phyloP scores from a whole-genome alignment of 2,888 invertebrate genomes.

The Diabrotica balteata region DNA sequence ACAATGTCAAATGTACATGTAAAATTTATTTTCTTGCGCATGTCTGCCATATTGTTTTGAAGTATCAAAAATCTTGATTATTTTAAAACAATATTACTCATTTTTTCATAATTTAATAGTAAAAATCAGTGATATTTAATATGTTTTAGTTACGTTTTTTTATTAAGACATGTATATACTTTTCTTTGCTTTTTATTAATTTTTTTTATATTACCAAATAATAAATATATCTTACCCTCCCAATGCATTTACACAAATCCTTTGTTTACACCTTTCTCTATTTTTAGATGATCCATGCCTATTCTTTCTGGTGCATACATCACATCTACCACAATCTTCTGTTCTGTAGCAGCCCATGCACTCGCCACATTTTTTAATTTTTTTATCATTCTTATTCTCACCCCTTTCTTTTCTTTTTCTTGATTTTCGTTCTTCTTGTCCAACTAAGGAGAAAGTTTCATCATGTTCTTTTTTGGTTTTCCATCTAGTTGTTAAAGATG shows the following conservation, averaged over 20 bases:
- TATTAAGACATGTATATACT: too few species aligned
- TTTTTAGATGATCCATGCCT: conserved; percentile 49
- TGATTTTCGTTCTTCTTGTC: conserved; percentile 49
- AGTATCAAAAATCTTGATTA: too few species aligned
- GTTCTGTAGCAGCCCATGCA: conserved; percentile 76
- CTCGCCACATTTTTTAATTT: conserved; percentile 71
- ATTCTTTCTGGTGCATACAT: conserved; percentile 64
- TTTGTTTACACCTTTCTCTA: conserved; percentile 63
- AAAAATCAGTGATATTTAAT: too few species aligned
- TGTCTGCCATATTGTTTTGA: too few species aligned
- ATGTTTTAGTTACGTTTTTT: too few species aligned
- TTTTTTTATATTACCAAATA: too few species aligned
- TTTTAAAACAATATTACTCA: too few species aligned
- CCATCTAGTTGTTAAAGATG: conserved; percentile 71
- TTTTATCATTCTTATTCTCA: conserved; percentile 59
- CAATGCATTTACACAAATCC: conserved; percentile 60
- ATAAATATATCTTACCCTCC: conserved; percentile 47
- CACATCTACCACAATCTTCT: conserved; percentile 77
- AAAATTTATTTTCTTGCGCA: too few species aligned
- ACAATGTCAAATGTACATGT: too few species aligned
- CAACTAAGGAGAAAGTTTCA: conserved; percentile 18
- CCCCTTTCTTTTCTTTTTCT: conserved; percentile 53
- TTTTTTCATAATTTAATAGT: too few species aligned
- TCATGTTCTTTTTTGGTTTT: conserved; percentile 51
- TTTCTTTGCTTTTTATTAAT: too few species aligned